Percentiles rank a stretch among this genome's conserved stretches.
These are phyloP conservation scores for Copidosoma floridanum DNA, from an alignment of 1,140 invertebrate genomes.

Conservation along the genomic window DNA sequence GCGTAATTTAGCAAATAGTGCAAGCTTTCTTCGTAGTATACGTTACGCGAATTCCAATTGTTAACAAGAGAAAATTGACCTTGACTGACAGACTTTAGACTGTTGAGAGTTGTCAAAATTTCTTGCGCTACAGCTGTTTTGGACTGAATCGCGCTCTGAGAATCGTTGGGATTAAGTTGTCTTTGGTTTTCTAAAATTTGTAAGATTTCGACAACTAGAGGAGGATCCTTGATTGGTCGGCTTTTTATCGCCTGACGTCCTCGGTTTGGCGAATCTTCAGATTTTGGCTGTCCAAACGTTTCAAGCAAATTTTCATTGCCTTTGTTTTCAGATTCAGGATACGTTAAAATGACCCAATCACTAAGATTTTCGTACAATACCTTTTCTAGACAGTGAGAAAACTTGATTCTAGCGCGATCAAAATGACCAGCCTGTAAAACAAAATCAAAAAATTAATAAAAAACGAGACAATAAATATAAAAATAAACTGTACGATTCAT, in stretches of 20 bases:
- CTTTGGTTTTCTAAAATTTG: constrained; percentile 61
- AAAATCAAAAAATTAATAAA: not conserved
- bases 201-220: constrained; percentile 68
- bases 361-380: constrained; percentile 46
- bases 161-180: constrained; percentile 40
- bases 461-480: not conserved
- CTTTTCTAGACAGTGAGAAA: constrained; percentile 55
- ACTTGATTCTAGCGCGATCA: constrained; percentile 69
- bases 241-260: constrained; percentile 47
- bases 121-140: constrained; percentile 45
- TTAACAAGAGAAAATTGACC: constrained; percentile 40
- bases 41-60: constrained; percentile 25
- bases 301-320: constrained; percentile 25
- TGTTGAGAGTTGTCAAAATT: constrained; percentile 52
- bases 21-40: constrained; percentile 70
- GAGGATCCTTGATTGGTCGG: constrained; percentile 60
- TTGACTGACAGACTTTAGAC: constrained; percentile 47
- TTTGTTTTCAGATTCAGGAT: constrained; percentile 31
- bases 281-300: constrained; percentile 31
- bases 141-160: constrained; percentile 30
- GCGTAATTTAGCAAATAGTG: constrained; percentile 74
- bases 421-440: constrained; percentile 62
- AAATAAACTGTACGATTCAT: no score
- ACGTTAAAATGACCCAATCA: constrained; percentile 43
- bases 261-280: constrained; percentile 17